Conservation (phyloP, 37 sponge, comb jelly and placozoan genomes). For the Spongilla lacustris region DNA sequence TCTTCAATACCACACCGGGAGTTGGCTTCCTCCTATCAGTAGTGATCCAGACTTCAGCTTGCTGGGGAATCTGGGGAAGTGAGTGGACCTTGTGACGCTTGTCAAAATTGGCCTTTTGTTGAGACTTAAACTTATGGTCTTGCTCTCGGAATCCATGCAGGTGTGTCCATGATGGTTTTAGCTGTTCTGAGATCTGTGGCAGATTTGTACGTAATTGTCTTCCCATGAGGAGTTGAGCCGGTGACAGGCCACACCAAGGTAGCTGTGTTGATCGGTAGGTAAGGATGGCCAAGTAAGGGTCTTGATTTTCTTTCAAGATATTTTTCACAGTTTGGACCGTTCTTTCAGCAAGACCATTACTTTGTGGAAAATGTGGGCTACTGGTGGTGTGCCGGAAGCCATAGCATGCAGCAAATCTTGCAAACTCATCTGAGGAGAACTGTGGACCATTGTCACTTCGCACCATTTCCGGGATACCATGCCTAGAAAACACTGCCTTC, state of each 20-base stretch:
- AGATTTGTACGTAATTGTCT: conserved; percentile 35
- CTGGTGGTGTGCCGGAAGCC: conserved; percentile 23
- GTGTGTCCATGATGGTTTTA: conserved; percentile 48
- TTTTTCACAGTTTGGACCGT: conserved; percentile 43
- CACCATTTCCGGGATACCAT: conserved; percentile 25
- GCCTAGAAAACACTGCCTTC: conserved; percentile 31
- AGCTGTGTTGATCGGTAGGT: conserved; percentile 44
- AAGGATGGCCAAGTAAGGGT: conserved; percentile 38
- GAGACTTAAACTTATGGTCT: conserved; percentile 18
- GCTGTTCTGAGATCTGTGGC: background rate
- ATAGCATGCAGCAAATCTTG: conserved; percentile 7
- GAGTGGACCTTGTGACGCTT: conserved; percentile 24
- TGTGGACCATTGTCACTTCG: conserved; percentile 53
- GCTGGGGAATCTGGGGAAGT: conserved; percentile 7
- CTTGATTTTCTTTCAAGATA: conserved; percentile 10
- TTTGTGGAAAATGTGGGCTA: conserved; percentile 49
- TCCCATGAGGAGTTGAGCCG: conserved; percentile 71
- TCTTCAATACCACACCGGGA: conserved; percentile 12
- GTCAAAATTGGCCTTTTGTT: conserved; percentile 43
- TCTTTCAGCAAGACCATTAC: conserved; percentile 46
- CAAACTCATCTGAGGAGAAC: conserved; percentile 24
- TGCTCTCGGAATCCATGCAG: conserved; percentile 15
- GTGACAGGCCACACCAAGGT: conserved; percentile 57
- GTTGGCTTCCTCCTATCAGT: background rate
- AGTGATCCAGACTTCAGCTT: conserved; percentile 49